Base-by-base conservation (phyloP, 2,888 invertebrate genomes). In the Eristalis tenax region DNA sequence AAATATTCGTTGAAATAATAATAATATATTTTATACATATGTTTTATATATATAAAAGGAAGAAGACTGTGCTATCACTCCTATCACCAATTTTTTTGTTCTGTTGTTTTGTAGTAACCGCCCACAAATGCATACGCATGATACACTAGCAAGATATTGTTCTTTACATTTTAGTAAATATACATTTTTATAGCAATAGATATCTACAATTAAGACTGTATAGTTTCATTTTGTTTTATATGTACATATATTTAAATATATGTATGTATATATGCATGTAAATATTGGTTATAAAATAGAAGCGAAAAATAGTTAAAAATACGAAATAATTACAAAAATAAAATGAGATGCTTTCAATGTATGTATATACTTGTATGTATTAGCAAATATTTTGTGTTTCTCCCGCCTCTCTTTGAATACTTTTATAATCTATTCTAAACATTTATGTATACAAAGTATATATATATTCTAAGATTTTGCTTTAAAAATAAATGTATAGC, bases 21-120 rank as follows among this genome's bases (percentile, higher is more conserved):
- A 28, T 26, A 59, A 28, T 85, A 70, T 63, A 69, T 84, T 71
- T 70, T 64, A 65, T 79, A 23, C 64, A 74, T 83, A 71, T 63
- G 22, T 66, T 40, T 79, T 61, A 35, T 78, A 68, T 81, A 83
- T 83, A 86, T 79, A 87, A 87, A 87, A 75, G 78, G 82, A 86
- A 78, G 77, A 75, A 85, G 68, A 83, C 86, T 78, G 75, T 75
- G 43, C 83, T 79, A 71, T 79, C 71, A 78, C 74, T 82, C 75
- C 71, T 87, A 87, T 87, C 86, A 87, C 83, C 66, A 50, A 43
- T 57, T 50, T 56, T 38, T 40, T 71, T 61, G 18, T 61, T 61
- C 11, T 70, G 63, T 82, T 80, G 40, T 81, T 76, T 84, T 85
- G 40, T 85, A 80, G 75, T 80, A 71, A 80, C 66, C 80, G 63